Evolutionary conservation across 2,113 vertebrate species (phyloP).

Genomic region (Callocephalon fimbriatum): DNA sequence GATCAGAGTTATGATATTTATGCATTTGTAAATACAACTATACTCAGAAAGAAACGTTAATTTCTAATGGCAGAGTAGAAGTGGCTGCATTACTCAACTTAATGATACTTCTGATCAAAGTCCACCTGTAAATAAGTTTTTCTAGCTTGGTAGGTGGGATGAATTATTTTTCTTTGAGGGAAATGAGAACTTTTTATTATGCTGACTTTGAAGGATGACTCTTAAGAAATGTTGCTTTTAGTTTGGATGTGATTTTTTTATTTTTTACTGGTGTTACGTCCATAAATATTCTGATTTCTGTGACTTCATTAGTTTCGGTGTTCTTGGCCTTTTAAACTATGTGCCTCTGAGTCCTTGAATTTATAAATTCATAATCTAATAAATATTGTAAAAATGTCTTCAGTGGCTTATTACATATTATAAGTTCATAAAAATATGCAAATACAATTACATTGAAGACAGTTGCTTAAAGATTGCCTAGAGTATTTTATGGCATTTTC

Average conservation of each 20-base stretch:
- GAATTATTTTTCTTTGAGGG: slow-evolving; percentile 83
- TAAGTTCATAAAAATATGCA: slow-evolving; percentile 57
- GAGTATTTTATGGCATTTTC: slow-evolving; percentile 58
- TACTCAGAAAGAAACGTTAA: slow-evolving; percentile 65
- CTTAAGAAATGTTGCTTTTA: slow-evolving; percentile 69
- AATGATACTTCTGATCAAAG: slow-evolving; percentile 74
- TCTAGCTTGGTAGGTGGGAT: slow-evolving; percentile 81
- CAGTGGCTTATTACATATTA: slow-evolving; percentile 68
- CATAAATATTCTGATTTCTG: slow-evolving; percentile 67
- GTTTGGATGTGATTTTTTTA: slow-evolving; percentile 75
- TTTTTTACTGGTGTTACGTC: slow-evolving; percentile 78
- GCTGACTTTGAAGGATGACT: slow-evolving; percentile 80
- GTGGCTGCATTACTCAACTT: slow-evolving; percentile 62
- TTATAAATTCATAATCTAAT: slow-evolving; percentile 86
- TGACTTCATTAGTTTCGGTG: slow-evolving; percentile 80
- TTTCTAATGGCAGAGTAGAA: slow-evolving; percentile 71
- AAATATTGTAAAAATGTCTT: slow-evolving; percentile 82
- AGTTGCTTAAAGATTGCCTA: slow-evolving; percentile 48
- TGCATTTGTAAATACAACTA: slow-evolving; percentile 84
- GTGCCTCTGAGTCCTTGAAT: slow-evolving; percentile 83
- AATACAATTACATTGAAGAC: slow-evolving; percentile 55
- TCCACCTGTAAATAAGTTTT: slow-evolving; percentile 83
- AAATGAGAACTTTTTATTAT: slow-evolving; percentile 80
- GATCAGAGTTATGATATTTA: slow-evolving; percentile 77
- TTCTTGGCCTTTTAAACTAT: slow-evolving; percentile 81